Percentiles rank a stretch among this genome's conserved stretches.
Evolutionary conservation across 2,888 invertebrate genomes (phyloP).

Genomic region (Schizaphis graminum): DNA sequence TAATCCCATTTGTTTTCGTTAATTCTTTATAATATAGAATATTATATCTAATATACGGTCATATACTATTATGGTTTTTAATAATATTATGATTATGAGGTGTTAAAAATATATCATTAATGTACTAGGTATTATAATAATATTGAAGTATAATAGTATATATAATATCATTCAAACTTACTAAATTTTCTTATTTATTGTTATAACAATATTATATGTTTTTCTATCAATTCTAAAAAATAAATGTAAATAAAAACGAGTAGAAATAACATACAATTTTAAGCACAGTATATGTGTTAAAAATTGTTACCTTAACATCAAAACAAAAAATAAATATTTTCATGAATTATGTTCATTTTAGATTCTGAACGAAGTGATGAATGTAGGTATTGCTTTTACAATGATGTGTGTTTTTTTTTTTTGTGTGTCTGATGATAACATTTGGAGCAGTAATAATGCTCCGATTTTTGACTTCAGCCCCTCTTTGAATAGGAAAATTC

Average conservation of each 20-base stretch:
- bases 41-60: neutral
- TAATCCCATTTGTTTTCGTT: constrained; percentile 1
- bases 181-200: neutral
- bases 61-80: neutral
- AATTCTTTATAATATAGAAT: no score
- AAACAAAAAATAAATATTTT: neutral
- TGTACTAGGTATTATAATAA: neutral
- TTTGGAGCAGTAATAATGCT: no score
- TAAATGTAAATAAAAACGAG: neutral
- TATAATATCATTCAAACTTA: neutral
- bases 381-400: no score
- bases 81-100: neutral
- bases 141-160: no score
- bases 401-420: no score
- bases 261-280: neutral
- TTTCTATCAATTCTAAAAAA: neutral
- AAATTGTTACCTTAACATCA: neutral
- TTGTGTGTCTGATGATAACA: no score
- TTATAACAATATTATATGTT: neutral
- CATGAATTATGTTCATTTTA: neutral
- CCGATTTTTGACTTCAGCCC: no score
- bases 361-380: no score
- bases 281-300: neutral
- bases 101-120: neutral
- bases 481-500: no score